Base-by-base conservation (phyloP, 1,140 invertebrate species). In the Drosophila oshimai region DNA sequence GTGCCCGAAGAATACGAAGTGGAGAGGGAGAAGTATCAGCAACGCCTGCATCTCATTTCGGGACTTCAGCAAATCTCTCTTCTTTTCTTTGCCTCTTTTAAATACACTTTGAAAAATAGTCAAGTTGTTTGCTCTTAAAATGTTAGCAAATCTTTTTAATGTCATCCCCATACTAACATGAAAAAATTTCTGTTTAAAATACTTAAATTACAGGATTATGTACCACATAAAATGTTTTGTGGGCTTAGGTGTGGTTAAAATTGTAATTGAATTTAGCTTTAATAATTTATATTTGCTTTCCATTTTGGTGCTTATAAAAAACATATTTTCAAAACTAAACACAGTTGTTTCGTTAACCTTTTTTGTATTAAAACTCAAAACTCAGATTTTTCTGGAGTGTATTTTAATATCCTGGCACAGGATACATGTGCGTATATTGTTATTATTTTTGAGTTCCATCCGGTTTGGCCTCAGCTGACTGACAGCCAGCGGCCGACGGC, bases 1-100 rank as follows among this genome's bases (percentile, higher is more conserved):
- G 24, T 41, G 45, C 46, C 18, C 26, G n/a, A 6, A 6, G 10
- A 53, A 31, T 42, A 49, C 15, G 39, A 9, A 22, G 26, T 62
- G 45, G 22, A 46, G 62, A 42, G 47, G 39, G 33, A 61, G 58
- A 53, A 29, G 31, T 24, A 51, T 20, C 7, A 57, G 55, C 28
- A 73, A 75, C 81, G 80, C 80, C 81, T 86, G 80, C 75, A 69
- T 80, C 75, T 87, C 72, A 86, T 80, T 86, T 84, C 46, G 24
- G 26, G 28, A 22, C 17, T n/a, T 36, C 47, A 46, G 64, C 49
- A 80, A 80, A 58, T 72, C 54, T 71, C 13, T 33, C 3, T 36
- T 15, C 47, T 54, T 49, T 39, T 54, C 13, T 26, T 31, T 6
- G 22, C 4, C 22, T 54, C 45, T 33, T 17, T 77, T 47, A 24